Evolutionary conservation across 2,797 vertebrate genomes (phyloP).

Genomic region (Moxostoma hubbsi): DNA sequence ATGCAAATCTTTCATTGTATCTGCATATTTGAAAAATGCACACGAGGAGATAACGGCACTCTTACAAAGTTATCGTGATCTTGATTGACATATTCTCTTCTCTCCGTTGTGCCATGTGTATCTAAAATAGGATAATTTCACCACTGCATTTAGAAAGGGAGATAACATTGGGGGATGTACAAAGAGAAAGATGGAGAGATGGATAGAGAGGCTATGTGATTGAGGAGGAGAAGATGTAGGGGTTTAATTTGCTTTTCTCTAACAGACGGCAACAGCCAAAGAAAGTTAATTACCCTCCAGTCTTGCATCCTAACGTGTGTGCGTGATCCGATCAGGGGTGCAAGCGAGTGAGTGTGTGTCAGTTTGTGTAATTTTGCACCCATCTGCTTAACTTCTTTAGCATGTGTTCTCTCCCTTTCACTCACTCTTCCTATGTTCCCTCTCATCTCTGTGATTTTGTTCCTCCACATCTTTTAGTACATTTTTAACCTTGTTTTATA

Average conservation of each 20-base stretch:
- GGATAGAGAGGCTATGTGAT: constrained; percentile 3
- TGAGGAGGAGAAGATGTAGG: constrained; percentile 35
- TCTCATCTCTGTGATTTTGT: background rate
- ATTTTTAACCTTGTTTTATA: no score
- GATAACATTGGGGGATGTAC: constrained; percentile 16
- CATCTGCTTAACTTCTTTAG: constrained; percentile 45
- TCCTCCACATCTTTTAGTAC: no score
- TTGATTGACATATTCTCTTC: background rate
- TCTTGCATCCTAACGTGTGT: constrained; percentile 30
- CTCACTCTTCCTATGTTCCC: background rate
- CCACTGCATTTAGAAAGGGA: constrained; percentile 18
- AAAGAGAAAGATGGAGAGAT: constrained; percentile 7
- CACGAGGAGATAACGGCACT: background rate
- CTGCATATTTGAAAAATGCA: background rate
- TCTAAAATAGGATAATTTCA: constrained; percentile 47
- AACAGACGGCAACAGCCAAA: constrained; percentile 47
- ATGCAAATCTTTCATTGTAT: background rate
- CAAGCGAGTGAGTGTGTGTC: background rate
- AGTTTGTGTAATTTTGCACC: constrained; percentile 13
- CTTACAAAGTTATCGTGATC: background rate
- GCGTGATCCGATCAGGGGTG: constrained; percentile 33
- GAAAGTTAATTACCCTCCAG: constrained; percentile 50
- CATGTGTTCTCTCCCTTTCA: background rate
- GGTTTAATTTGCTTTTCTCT: constrained; percentile 48
- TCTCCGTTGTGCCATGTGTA: constrained; percentile 18